Conservation (phyloP, 2,797 vertebrate genomes). For the Catostomus latipinnis region DNA sequence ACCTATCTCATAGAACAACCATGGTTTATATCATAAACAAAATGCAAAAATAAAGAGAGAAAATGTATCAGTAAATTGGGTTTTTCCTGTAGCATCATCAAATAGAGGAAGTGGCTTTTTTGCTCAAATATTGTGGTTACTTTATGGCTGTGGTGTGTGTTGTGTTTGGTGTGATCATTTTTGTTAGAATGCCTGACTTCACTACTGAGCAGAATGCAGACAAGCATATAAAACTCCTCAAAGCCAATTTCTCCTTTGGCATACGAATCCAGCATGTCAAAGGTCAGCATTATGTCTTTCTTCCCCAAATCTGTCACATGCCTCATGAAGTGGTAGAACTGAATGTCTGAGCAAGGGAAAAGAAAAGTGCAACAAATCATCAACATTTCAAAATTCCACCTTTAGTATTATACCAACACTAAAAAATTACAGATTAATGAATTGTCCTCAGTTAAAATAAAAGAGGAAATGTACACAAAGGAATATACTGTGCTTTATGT, state of each 20-base stretch:
- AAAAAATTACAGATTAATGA: slow-evolving; percentile 2
- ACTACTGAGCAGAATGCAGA: slow-evolving; percentile 64
- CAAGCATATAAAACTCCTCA: slow-evolving; percentile 65
- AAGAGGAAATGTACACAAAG: not conserved
- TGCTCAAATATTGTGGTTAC: slow-evolving; percentile 6
- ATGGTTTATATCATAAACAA: too few species aligned
- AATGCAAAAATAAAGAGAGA: not conserved
- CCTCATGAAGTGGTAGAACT: slow-evolving; percentile 67
- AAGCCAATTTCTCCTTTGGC: slow-evolving; percentile 61
- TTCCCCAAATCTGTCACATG: slow-evolving; percentile 49
- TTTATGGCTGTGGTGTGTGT: not conserved
- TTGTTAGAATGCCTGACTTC: slow-evolving; percentile 53
- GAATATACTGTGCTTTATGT: not conserved
- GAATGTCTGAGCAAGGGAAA: slow-evolving; percentile 57
- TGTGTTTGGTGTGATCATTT: slow-evolving; percentile 29
- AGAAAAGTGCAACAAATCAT: not conserved
- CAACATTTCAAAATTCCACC: slow-evolving; percentile 4
- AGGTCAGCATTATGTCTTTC: slow-evolving; percentile 60
- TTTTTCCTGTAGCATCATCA: slow-evolving; percentile 10
- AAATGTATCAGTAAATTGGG: slow-evolving; percentile 4
- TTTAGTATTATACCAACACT: not conserved
- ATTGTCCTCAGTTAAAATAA: not conserved
- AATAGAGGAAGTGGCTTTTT: slow-evolving; percentile 23
- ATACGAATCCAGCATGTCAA: slow-evolving; percentile 63
- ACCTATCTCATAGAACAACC: too few species aligned